Evolutionary conservation across 2,888 invertebrate species (phyloP).

Genomic region (Tipula lateralis): DNA sequence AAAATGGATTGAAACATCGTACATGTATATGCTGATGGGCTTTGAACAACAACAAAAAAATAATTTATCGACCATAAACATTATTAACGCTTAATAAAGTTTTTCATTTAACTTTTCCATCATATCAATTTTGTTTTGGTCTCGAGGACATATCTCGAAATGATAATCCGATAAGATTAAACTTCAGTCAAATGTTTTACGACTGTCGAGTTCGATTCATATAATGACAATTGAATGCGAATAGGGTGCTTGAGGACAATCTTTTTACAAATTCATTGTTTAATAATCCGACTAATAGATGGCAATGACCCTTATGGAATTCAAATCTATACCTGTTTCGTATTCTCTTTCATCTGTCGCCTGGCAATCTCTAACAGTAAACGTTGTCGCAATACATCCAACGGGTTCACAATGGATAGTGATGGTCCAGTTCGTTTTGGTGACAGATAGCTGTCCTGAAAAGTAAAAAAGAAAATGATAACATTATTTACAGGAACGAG

Average conservation of each 20-base stretch:
- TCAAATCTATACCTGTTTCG: slow-evolving; percentile 54
- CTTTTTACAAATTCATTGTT: too few relatives aligned
- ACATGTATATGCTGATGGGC: too few relatives aligned
- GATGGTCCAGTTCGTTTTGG: slow-evolving; percentile 64
- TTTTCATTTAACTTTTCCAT: not conserved
- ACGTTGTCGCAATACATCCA: slow-evolving; percentile 79
- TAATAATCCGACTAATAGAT: not conserved
- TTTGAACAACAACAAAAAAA: not conserved
- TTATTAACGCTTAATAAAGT: not conserved
- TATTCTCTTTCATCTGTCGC: slow-evolving; percentile 72
- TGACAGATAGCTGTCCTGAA: slow-evolving; percentile 49
- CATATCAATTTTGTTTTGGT: not conserved
- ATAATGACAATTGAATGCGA: not conserved
- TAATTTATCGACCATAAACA: not conserved
- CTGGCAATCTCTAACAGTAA: slow-evolving; percentile 76
- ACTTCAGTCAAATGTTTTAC: not conserved
- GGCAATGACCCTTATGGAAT: too few relatives aligned
- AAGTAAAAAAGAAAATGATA: not conserved
- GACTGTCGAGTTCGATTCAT: not conserved
- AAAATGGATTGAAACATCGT: not conserved
- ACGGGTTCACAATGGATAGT: slow-evolving; percentile 78
- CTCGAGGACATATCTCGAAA: not conserved
- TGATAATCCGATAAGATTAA: not conserved
- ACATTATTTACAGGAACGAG: too few relatives aligned
- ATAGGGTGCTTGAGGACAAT: too few relatives aligned